Base-by-base conservation (phyloP, 2,888 invertebrate genomes). In the Allophyes oxyacanthae region DNA sequence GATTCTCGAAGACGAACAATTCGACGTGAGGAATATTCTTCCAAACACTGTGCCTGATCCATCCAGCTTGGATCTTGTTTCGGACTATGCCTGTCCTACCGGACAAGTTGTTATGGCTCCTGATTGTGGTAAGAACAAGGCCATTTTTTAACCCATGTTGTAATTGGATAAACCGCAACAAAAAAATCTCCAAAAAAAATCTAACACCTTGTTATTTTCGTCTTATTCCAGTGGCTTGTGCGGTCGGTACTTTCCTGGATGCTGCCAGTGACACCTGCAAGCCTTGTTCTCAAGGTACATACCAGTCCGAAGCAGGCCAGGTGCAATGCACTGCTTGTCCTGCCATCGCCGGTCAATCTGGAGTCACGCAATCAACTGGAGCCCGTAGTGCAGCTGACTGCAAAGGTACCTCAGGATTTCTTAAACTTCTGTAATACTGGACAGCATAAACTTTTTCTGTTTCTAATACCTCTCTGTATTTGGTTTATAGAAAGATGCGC, bases 11-110 rank as follows among this genome's bases (percentile, higher is more conserved):
- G 97, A 98, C 87, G 98, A 98, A 91, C 98, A 98, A 87, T 98
- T 99, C 85, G 98, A 98, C 81, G 98, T 99, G 3, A 96, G 97
- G 79, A 98, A 97, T 82, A 98, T 98, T 79, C 92, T 99, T 49
- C 99, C 99, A 11, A 99, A 99, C 83, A 99, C 99, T 0, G 97
- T 98, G 0, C 98, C 99, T 0, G 99, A 99, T 90, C 98, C 99
- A 55, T 97, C 98, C 8, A 98, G 98, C 2, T 92, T 99, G 57
- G 91, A 95, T 20, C 93, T 99, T n/a, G 95, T 97, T 64, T 98
- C 98, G 0, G 98, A 98, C 85, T 99, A 98, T 81, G 97, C 98
- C 49, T 99, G 99, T 83, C 98, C 98, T 0, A 95, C 96, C 74
- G 99, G 99, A 50, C 98, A 99, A 94, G 99, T 99, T 25, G 98